Percentiles rank a stretch among this genome's conserved stretches.
These are phyloP conservation scores for Megamerina dolium DNA, from an alignment of 2,888 invertebrate species.

Conservation along the genomic window DNA sequence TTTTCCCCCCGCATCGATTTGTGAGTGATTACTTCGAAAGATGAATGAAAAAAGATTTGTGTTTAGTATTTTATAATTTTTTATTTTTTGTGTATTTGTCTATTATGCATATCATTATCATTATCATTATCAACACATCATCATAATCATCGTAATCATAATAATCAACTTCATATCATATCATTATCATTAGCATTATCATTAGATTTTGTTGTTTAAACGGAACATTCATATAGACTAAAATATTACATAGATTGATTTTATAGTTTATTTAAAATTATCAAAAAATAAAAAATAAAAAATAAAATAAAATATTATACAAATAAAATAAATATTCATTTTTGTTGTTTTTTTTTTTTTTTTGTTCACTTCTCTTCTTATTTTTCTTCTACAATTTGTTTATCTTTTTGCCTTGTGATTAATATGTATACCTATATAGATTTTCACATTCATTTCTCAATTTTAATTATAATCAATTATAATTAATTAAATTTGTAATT, in stretches of 20 bases:
- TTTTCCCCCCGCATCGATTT: too few relatives aligned
- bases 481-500: too few relatives aligned
- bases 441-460: too few relatives aligned
- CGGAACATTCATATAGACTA: conserved; percentile 40
- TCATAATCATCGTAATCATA: conserved; percentile 1
- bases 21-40: too few relatives aligned
- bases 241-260: conserved; percentile 17
- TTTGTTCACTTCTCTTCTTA: background rate
- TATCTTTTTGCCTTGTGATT: background rate
- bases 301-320: too few relatives aligned
- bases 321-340: conserved; percentile 42
- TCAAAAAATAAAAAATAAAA: too few relatives aligned
- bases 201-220: conserved; percentile 32
- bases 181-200: conserved; percentile 6
- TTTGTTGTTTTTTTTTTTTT: conserved; percentile 1
- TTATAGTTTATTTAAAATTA: too few relatives aligned
- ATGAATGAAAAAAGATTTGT: conserved; percentile 9
- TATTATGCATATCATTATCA: conserved; percentile 21
- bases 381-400: conserved; percentile 5
- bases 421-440: too few relatives aligned
- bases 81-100: conserved; percentile 20
- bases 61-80: conserved; percentile 43
- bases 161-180: too few relatives aligned
- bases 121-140: conserved; percentile 8
- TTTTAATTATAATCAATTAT: too few relatives aligned